Base-by-base conservation (phyloP, 1,140 invertebrate genomes). In the Stegodyphus mimosarum region DNA sequence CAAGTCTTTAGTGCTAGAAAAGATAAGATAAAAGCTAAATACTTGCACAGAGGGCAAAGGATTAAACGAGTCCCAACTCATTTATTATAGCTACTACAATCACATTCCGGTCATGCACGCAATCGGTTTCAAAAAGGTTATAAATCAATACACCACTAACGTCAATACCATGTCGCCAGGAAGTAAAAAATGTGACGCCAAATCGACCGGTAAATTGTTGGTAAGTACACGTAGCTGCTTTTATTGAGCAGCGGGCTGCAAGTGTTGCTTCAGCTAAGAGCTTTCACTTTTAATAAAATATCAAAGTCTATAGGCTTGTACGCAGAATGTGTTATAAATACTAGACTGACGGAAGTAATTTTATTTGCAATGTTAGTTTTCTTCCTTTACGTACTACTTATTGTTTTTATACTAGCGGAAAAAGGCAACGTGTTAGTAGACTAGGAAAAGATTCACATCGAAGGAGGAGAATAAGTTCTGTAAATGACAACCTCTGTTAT, bases 101-200 rank as follows among this genome's bases (percentile, higher is more conserved):
- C 64, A 67, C 64, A 67, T 60, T 10, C 64, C 17, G 17, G 64
- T 17, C 17, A 13, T 67, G 64, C 64, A 67, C 17, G 64, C 64
- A 67, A 67, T 7, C 7, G 11, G 2, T 67, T 67, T 67, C 64
- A 67, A 67, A 73, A 49, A 63, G 55, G 15, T 17, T 18, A 66
- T 66, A 76, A 50, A 76, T 64, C 74, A 64, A 76, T 50, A 60
- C 18, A 18, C 53, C 17, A 60, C 53, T 15, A 60, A 55, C 53
- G 73, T 60, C 73, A n/a, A 63, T 75, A 75, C 15, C 18, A 33
- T 2, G 55, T 48, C 17, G 18, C 11, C 11, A 75, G 10, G 15
- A 52, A 76, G 33, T 52, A 33, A 76, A 76, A 60, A 64, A 76
- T 52, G 72, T 60, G 72, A 74, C 72, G 15, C n/a, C 48, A 76